A percentile compares a stretch with the other conserved stretches of the same genome.
phyloP scores from a whole-genome alignment of 1,140 invertebrate species.

The Lamellibrachia luymesi region DNA sequence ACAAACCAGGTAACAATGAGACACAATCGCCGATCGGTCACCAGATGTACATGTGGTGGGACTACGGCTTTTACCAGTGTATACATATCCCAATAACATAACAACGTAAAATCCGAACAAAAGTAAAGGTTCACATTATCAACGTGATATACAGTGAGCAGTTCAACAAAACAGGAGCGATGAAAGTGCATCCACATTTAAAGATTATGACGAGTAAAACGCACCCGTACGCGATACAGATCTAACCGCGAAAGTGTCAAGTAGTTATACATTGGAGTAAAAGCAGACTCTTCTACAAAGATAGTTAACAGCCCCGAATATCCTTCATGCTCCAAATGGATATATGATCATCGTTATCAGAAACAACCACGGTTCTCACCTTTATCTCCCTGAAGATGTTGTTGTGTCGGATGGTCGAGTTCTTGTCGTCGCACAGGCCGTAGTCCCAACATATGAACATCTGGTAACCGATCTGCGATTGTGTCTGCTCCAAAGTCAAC shows the following conservation, averaged over 20 bases:
- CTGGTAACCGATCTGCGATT: conserved; percentile 79
- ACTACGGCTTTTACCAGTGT: conserved; percentile 72
- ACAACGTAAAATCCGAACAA: too few relatives aligned
- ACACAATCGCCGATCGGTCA: conserved; percentile 76
- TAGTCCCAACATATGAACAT: conserved; percentile 86
- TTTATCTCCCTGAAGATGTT: not conserved
- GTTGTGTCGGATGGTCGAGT: conserved; percentile 74
- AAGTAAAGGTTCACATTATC: too few relatives aligned
- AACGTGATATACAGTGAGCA: too few relatives aligned
- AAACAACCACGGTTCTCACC: not conserved
- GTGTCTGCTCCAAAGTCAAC: conserved; percentile 43
- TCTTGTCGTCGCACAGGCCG: conserved; percentile 78
- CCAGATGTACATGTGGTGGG: conserved; percentile 81
- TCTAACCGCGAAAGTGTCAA: conserved; percentile 68
- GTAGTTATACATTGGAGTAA: conserved; percentile 80
- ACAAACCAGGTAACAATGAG: conserved; percentile 35
- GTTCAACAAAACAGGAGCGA: too few relatives aligned
- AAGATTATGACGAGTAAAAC: too few relatives aligned
- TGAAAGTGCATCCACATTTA: too few relatives aligned
- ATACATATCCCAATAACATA: too few relatives aligned
- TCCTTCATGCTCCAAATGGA: conserved; percentile 54
- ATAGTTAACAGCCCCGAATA: conserved; percentile 40
- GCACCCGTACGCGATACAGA: too few relatives aligned
- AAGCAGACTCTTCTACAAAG: conserved; percentile 64
- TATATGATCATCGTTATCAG: not conserved